Conservation (phyloP, 1,140 invertebrate genomes). For the Temnothorax longispinosus region DNA sequence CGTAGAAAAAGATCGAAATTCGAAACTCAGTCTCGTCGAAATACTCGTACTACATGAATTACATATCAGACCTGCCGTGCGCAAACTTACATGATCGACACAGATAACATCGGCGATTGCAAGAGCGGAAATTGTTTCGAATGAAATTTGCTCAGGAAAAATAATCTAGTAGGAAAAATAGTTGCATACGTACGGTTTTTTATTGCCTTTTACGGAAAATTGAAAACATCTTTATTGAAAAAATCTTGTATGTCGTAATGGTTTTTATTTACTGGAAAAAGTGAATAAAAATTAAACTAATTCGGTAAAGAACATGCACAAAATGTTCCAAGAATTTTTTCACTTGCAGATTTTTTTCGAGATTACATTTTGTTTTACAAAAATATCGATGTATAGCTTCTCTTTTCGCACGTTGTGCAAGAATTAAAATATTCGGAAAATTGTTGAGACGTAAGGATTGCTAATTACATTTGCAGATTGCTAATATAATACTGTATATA, state of each 20-base stretch:
- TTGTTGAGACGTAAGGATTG: conserved; percentile 18
- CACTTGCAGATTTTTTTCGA: not conserved
- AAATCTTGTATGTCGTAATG: not conserved
- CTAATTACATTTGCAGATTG: conserved; percentile 63
- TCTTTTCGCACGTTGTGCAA: not conserved
- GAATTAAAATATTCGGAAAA: conserved; percentile 8
- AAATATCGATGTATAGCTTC: not conserved
- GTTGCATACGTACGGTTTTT: not conserved
- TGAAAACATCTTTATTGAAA: not conserved
- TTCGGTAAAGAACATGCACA: not conserved
- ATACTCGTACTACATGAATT: conserved; percentile 21
- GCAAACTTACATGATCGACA: conserved; percentile 34
- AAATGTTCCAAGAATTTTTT: not conserved
- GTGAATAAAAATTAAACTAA: conserved; percentile 4
- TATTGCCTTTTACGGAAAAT: conserved; percentile 6
- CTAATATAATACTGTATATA: conserved; percentile 53
- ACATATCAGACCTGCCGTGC: not conserved
- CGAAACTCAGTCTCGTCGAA: not conserved
- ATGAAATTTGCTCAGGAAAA: conserved; percentile 32
- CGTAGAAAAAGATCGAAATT: not conserved
- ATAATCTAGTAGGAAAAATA: not conserved
- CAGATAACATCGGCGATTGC: not conserved
- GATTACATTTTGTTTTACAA: not conserved
- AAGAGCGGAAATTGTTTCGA: conserved; percentile 15
- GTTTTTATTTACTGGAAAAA: not conserved